phyloP scores from a whole-genome alignment of 2,888 invertebrate species.

The Papilio gigon region DNA sequence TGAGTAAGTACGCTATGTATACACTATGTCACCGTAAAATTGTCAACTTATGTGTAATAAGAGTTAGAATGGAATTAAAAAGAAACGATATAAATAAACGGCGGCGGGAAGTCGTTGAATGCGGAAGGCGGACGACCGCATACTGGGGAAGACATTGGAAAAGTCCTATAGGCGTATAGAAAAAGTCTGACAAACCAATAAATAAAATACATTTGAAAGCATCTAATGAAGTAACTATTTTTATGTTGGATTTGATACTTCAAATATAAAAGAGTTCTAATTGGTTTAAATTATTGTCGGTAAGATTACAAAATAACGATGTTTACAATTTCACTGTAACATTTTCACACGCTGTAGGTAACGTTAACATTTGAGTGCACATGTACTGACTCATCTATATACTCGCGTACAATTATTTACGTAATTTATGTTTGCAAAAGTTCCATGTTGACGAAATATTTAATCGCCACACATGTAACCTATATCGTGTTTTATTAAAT shows the following conservation, averaged over 20 bases:
- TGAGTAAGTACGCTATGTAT: background rate
- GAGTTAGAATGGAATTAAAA: no score
- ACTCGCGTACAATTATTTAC: background rate
- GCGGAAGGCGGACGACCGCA: no score
- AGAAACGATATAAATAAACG: no score
- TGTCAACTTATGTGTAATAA: background rate
- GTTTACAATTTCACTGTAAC: background rate
- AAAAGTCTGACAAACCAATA: no score
- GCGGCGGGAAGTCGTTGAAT: no score
- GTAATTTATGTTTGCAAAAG: background rate
- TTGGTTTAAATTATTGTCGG: background rate
- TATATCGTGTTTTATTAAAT: background rate
- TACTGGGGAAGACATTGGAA: no score
- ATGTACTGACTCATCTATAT: background rate
- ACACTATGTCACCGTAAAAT: background rate
- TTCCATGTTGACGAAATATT: background rate
- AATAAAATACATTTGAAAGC: no score
- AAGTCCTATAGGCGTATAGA: no score
- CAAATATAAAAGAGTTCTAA: no score
- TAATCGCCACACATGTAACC: constrained; percentile 9
- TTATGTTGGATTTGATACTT: no score
- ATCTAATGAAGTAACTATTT: no score
- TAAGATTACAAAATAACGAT: background rate
- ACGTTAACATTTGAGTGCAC: background rate
- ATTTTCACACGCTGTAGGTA: background rate